Conservation (phyloP, 2,797 vertebrate species). For the Bradypodion pumilum region DNA sequence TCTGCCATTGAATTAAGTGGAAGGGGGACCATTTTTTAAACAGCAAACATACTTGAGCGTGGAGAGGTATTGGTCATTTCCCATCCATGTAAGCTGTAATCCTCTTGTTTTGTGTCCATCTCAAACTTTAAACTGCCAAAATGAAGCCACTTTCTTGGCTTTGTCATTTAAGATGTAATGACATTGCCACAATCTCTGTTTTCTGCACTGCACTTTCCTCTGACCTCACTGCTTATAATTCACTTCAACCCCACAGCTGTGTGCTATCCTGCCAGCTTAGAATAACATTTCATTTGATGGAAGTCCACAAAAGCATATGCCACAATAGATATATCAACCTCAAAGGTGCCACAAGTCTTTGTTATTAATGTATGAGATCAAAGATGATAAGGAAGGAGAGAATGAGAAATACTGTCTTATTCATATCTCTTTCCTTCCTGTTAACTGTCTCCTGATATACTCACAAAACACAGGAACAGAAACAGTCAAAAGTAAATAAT, state of each 20-base stretch:
- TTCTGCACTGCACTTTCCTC: neutral
- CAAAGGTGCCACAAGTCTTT: neutral
- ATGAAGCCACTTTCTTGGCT: no score
- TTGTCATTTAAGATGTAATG: neutral
- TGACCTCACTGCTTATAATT: neutral
- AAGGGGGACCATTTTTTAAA: neutral
- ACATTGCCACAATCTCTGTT: neutral
- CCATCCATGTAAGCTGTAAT: neutral
- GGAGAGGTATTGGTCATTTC: neutral
- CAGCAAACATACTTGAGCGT: neutral
- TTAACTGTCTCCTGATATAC: constrained; percentile 19
- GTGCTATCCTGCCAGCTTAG: no score
- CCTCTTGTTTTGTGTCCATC: no score
- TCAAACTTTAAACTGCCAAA: no score
- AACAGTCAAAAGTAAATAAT: constrained; percentile 41
- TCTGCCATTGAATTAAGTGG: neutral
- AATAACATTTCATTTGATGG: neutral
- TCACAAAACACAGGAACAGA: constrained; percentile 47
- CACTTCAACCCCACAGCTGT: neutral
- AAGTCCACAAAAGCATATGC: neutral
- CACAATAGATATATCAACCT: neutral
- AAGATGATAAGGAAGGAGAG: neutral
- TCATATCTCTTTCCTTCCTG: constrained; percentile 33
- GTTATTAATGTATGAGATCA: constrained; percentile 3
- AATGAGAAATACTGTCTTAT: neutral